A percentile compares a stretch with the other conserved stretches of the same genome.
Conservation (phyloP, 1,140 invertebrate species). For the Babylonia areolata region DNA sequence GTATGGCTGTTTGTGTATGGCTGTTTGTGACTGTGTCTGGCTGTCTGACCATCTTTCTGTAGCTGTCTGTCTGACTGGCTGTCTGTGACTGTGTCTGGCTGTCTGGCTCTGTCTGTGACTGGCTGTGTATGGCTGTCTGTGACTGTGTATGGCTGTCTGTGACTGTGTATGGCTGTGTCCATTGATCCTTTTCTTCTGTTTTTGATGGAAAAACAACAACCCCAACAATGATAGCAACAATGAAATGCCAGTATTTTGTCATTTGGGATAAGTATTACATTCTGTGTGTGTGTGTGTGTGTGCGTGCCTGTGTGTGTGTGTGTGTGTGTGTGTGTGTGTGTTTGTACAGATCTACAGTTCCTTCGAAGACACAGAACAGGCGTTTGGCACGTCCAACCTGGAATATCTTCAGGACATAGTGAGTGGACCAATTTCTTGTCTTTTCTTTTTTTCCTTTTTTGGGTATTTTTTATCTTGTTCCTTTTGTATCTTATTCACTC, state of each 20-base stretch:
- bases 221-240: no score
- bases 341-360: constrained; percentile 67
- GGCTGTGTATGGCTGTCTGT: background rate
- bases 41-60: background rate
- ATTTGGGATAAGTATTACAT: background rate
- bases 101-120: background rate
- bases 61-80: background rate
- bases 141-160: background rate
- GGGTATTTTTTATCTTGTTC: background rate
- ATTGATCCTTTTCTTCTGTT: no score
- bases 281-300: background rate
- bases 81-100: background rate
- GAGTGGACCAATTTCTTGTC: constrained; percentile 47
- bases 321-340: background rate
- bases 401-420: constrained; percentile 71
- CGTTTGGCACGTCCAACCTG: constrained; percentile 51
- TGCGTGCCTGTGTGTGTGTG: constrained; percentile 2
- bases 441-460: constrained; percentile 23
- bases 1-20: background rate
- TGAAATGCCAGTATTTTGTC: no score
- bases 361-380: constrained; percentile 63
- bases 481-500: no score
- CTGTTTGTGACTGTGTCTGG: background rate
- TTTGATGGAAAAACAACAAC: no score
- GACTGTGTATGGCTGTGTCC: background rate